Evolutionary conservation across 2,113 vertebrate species (phyloP).

Genomic region (Plotosus lineatus): DNA sequence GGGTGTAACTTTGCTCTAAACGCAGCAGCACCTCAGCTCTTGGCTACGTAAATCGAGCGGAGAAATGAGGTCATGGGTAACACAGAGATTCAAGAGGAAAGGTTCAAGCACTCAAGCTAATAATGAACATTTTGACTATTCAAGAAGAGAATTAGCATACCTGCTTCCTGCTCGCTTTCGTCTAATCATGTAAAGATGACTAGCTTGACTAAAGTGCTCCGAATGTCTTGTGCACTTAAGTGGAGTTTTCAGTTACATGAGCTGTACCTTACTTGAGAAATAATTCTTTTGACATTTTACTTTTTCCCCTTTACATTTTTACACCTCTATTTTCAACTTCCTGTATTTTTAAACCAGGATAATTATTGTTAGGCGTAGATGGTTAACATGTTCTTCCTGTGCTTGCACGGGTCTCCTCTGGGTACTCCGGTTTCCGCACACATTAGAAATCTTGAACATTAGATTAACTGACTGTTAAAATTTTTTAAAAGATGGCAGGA

Average conservation of each 20-base stretch:
- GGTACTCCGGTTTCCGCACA: too few relatives aligned
- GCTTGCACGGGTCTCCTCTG: too few relatives aligned
- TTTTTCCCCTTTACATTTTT: too few relatives aligned
- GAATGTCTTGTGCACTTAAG: neutral
- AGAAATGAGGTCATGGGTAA: neutral
- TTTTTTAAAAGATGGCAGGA: neutral
- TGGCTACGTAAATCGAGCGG: neutral
- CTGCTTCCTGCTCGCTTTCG: neutral
- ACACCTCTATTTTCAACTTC: too few relatives aligned
- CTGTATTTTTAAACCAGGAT: too few relatives aligned
- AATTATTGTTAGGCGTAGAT: too few relatives aligned
- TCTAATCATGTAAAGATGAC: neutral
- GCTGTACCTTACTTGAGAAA: too few relatives aligned
- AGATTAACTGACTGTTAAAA: too few relatives aligned
- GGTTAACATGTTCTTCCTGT: too few relatives aligned
- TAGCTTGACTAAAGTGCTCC: neutral
- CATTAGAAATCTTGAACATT: too few relatives aligned
- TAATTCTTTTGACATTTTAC: too few relatives aligned
- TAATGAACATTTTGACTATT: neutral
- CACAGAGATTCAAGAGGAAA: neutral
- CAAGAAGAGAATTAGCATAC: neutral
- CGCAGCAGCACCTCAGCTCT: neutral
- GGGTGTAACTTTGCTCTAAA: neutral
- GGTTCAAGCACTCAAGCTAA: neutral
- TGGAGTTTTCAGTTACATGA: neutral